A percentile compares a stretch with the other conserved stretches of the same genome.
These are phyloP conservation scores for Sylvietta virens DNA, from an alignment of 2,113 vertebrate species.

Conservation along the genomic window DNA sequence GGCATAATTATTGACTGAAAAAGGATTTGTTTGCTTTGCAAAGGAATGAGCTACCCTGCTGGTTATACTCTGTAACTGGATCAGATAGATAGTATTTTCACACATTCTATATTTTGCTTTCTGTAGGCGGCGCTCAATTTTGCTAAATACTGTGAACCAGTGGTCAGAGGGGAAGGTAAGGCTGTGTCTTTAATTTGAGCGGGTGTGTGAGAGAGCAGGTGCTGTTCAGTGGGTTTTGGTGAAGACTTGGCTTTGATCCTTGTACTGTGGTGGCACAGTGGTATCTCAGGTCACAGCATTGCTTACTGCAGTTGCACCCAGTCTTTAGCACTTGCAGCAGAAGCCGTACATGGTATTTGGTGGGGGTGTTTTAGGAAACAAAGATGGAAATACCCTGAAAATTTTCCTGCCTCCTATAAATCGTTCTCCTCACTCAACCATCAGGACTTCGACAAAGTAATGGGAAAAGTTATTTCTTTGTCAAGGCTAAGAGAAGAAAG, in stretches of 20 bases:
- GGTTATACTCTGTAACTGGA: neutral
- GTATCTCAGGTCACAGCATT: neutral
- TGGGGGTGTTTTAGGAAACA: neutral
- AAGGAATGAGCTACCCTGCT: neutral
- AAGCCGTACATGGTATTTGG: neutral
- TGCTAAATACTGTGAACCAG: slow-evolving; percentile 91
- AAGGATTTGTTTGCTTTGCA: neutral
- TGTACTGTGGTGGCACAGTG: neutral
- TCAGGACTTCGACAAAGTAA: neutral
- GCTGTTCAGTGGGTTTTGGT: neutral
- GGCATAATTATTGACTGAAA: neutral
- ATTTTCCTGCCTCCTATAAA: neutral
- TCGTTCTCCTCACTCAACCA: neutral
- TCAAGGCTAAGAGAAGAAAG: neutral
- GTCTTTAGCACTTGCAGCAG: neutral
- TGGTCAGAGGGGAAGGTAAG: slow-evolving; percentile 91
- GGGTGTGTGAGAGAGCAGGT: neutral
- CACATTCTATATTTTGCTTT: neutral
- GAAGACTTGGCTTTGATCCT: neutral
- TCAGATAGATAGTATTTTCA: neutral
- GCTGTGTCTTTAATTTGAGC: neutral
- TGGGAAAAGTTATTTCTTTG: neutral
- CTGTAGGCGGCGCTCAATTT: slow-evolving; percentile 92
- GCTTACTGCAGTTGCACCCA: neutral
- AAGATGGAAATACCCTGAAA: neutral